Base-by-base conservation (phyloP, 1,140 invertebrate genomes). In the Lepeophtheirus salmonis region DNA sequence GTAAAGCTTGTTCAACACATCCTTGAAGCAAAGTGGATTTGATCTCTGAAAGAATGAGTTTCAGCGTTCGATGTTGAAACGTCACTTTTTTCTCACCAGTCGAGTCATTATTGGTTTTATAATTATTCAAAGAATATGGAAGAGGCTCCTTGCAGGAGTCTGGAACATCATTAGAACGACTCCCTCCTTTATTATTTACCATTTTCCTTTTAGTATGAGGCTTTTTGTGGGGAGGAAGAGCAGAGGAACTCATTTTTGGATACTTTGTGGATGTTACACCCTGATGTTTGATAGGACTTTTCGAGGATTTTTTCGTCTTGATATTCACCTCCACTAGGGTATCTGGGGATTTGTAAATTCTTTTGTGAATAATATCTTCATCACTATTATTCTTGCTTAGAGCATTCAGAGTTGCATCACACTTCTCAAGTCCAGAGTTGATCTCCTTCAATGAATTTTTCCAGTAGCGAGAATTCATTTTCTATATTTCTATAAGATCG, bases 11-110 rank as follows among this genome's bases (percentile, higher is more conserved):
- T 14, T 25, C 22, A 16, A 17, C 23, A 41, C 25, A 17, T 23
- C 52, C 18, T 10, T 48, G 20, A 6, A n/a, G 16, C 3, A 57
- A n/a, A 10, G 55, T 25, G 6, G 26, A 2, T 17, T 25, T 20
- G 20, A 57, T 57, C 20, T 57, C 55, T 2, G 20, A 24, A 16
- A 57, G 26, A n/a, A 57, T 17, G 2, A 57, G 16, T 6, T 21
- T 20, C 55, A 57, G 22, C 23, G 55, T 57, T 2, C 55, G 55
- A 25, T 57, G 21, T 41, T 25, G 26, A 17, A 57, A 57, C 2
- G 16, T 24, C 2, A 16, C 23, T 18, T 25, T 14, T 2, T 20
- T 25, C 2, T n/a, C 55, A 57, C 17, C 23, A 14, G 26, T 12
- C 26, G 20, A n/a, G 50, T 52, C 20, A 12, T 2, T 18, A 20